Evolutionary conservation across 2,888 invertebrate species (phyloP), one percentile per base, ranked within the genome.

Genomic region (Amorpha juglandis): DNA sequence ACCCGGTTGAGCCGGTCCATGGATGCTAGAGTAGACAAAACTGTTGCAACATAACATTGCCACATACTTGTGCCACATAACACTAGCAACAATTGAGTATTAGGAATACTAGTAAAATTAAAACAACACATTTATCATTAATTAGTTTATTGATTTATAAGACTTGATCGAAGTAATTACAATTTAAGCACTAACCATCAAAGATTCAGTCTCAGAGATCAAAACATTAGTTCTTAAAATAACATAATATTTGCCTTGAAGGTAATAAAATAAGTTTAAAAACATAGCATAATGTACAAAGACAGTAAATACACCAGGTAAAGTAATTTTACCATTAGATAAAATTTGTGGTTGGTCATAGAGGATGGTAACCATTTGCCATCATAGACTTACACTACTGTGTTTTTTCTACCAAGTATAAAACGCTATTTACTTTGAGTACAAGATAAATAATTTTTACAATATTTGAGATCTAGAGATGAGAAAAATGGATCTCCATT

Each of bases 101-200:
- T 42, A 42, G 7, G 42, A 42, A 42, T 27, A 27, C 1, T 4
- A 27, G 27, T 27, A 3, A 7, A 42, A 45, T 0, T 45, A 6
- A 45, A 45, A 21, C 19, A 42, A 58, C 12, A 42, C 9, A 58
- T 19, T 58, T 7, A 11, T 16, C 1, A 38, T 42, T 19, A 12
- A 58, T 42, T 11, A 19, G 16, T 58, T 58, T 58, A 58, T 42
- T 58, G 42, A 42, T 38, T 52, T 52, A 42, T 42, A 58, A 42
- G 19, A 58, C 4, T 42, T 11, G 16, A 7, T 58, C 16, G 12
- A 58, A 58, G 11, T 50, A 63, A 69, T 74, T 73, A 73, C 42
- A 72, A 67, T 63, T 42, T 58, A 65, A 76, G 75, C 78, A 79
- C 78, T 78, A 79, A 79, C 78, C 78, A 64, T 68, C 67, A 67